These are phyloP conservation scores for Camponotus vicinus DNA, from an alignment of 1,140 invertebrate species.

Conservation along the genomic window DNA sequence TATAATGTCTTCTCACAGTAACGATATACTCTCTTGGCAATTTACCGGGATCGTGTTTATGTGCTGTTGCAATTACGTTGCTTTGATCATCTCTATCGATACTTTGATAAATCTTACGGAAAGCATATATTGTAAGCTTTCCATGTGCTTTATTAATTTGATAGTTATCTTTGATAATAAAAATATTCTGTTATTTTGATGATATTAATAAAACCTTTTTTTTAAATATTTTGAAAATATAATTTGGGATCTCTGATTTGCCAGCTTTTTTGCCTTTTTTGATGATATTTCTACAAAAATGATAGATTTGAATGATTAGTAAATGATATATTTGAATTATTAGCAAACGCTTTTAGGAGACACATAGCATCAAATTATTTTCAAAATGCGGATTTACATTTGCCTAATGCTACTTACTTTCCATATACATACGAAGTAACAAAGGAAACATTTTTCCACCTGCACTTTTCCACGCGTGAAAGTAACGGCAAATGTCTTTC, in stretches of 20 bases:
- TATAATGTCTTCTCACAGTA: neutral
- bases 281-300: neutral
- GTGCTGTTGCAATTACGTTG: constrained; percentile 1
- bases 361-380: neutral
- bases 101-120: neutral
- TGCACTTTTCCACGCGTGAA: constrained; percentile 18
- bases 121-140: neutral
- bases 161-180: neutral
- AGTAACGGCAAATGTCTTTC: constrained; percentile 41
- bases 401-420: neutral
- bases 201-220: neutral
- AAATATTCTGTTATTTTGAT: neutral
- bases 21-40: neutral
- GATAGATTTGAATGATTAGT: neutral
- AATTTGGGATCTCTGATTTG: neutral
- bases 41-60: neutral
- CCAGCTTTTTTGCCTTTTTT: neutral
- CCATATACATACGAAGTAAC: neutral
- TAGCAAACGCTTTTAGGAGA: neutral
- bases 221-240: neutral
- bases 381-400: neutral
- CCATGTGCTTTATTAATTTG: neutral
- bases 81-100: neutral
- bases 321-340: neutral
- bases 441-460: constrained; percentile 38